phyloP scores from a whole-genome alignment of 2,113 vertebrate genomes.

The Strix aluco region DNA sequence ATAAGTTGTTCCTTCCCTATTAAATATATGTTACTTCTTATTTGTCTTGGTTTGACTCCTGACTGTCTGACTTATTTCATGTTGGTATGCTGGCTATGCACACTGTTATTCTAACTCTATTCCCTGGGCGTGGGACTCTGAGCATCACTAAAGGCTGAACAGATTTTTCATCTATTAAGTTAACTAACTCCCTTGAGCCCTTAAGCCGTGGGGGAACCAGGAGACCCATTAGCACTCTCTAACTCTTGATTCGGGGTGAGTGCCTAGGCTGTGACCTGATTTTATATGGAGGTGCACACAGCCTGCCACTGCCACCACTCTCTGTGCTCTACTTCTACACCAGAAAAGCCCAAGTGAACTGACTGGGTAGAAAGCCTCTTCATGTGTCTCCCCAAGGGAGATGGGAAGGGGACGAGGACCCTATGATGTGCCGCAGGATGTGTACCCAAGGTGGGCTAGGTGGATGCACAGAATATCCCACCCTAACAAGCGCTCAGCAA shows the following conservation, averaged over 20 bases:
- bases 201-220: not conserved
- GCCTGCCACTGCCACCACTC: not conserved
- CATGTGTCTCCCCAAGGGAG: not conserved
- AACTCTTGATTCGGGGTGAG: not conserved
- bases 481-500: not conserved
- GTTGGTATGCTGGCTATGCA: not conserved
- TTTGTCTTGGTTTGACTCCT: not conserved
- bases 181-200: not conserved
- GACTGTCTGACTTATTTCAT: not conserved
- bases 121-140: not conserved
- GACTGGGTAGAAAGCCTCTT: not conserved
- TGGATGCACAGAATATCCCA: not conserved
- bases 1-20: not conserved
- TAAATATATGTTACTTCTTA: not conserved
- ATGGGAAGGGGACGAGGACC: not conserved
- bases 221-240: not conserved
- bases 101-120: not conserved
- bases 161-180: not conserved
- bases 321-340: not conserved
- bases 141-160: not conserved
- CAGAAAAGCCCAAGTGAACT: not conserved
- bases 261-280: not conserved
- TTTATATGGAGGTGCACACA: not conserved
- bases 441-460: rapidly evolving
- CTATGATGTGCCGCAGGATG: not conserved